phyloP scores from a whole-genome alignment of 2,888 invertebrate species.

The Druceiella hillmani region DNA sequence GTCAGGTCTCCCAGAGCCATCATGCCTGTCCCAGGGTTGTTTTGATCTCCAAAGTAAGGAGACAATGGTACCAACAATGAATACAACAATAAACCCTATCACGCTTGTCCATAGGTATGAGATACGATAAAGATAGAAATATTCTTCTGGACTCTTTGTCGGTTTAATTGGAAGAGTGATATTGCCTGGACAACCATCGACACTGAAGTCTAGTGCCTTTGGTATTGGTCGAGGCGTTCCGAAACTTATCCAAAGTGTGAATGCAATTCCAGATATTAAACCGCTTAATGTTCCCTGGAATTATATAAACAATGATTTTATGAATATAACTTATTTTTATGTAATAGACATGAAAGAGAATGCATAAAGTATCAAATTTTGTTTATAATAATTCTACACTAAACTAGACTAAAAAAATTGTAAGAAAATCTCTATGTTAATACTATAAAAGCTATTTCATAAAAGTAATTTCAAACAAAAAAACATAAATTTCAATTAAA shows the following conservation, averaged over 20 bases:
- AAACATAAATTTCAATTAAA: too few species aligned
- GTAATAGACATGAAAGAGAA: too few species aligned
- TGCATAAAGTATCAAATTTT: too few species aligned
- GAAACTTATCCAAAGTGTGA: constrained; percentile 81
- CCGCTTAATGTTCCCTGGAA: too few species aligned
- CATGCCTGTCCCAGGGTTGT: constrained; percentile 39
- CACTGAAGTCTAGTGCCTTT: constrained; percentile 50
- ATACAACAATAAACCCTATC: constrained; percentile 42
- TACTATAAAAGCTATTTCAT: too few species aligned
- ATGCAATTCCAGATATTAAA: too few species aligned
- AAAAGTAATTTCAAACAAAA: too few species aligned
- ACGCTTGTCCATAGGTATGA: constrained; percentile 75
- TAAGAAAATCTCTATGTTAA: too few species aligned
- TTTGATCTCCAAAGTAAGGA: constrained; percentile 36
- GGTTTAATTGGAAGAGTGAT: constrained; percentile 26
- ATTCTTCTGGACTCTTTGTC: constrained; percentile 30
- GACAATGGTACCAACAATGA: constrained; percentile 34
- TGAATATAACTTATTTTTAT: too few species aligned
- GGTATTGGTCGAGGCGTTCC: constrained; percentile 67
- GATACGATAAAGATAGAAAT: constrained; percentile 63
- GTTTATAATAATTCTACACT: too few species aligned
- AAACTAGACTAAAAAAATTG: too few species aligned
- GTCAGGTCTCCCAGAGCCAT: constrained; percentile 33
- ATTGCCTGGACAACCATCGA: constrained; percentile 50
- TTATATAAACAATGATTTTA: too few species aligned